phyloP scores from a whole-genome alignment of 2,113 vertebrate genomes.

The Eurypyga helias region DNA sequence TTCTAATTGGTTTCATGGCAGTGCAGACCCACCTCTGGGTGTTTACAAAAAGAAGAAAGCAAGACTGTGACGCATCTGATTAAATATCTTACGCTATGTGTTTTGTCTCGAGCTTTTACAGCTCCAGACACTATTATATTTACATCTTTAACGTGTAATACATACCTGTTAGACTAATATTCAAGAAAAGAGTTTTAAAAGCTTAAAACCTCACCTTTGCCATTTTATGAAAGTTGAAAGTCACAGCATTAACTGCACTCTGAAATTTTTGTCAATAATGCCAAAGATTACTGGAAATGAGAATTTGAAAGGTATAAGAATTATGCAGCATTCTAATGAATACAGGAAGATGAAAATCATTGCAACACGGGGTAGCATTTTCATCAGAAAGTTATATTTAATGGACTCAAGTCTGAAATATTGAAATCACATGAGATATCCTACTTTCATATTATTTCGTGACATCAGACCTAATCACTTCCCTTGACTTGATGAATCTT shows the following conservation, averaged over 20 bases:
- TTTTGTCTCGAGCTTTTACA: background rate
- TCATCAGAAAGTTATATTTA: slow-evolving; percentile 30
- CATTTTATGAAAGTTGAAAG: background rate
- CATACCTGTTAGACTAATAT: background rate
- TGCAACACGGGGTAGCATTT: background rate
- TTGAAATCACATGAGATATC: slow-evolving; percentile 28
- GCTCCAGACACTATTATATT: background rate
- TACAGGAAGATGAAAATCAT: background rate
- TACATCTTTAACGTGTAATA: background rate
- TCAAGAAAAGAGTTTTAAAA: background rate
- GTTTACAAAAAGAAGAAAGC: background rate
- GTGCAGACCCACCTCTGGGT: background rate
- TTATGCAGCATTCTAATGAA: background rate
- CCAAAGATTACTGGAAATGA: background rate
- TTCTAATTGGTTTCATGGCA: background rate
- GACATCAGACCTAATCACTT: slow-evolving; percentile 67
- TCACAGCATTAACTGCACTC: background rate
- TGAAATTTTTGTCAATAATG: background rate
- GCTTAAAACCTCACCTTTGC: background rate
- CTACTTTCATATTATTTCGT: slow-evolving; percentile 43
- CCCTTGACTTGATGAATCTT: slow-evolving; percentile 68
- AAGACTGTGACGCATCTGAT: background rate
- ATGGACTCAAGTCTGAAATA: slow-evolving; percentile 33
- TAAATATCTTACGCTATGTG: background rate
- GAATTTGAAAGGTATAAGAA: background rate